Conservation (phyloP, 2,797 vertebrate genomes). For the Phaenicophaeus curvirostris region DNA sequence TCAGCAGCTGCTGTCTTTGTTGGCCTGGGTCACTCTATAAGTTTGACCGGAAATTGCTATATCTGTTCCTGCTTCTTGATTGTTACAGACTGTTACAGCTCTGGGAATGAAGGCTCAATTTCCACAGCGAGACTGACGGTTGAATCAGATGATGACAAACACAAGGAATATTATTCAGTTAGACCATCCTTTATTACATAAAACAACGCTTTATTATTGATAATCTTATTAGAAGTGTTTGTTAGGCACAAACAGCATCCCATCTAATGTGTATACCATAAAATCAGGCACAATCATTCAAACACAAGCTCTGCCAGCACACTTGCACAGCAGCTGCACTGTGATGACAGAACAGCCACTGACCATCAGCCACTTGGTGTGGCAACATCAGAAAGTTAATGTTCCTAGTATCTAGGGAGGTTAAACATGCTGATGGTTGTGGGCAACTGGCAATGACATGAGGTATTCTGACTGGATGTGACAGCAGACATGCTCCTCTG, state of each 20-base stretch:
- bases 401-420: neutral
- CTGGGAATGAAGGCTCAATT: neutral
- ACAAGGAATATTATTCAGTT: slow-evolving; percentile 7
- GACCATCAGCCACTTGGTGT: accelerated
- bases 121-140: neutral
- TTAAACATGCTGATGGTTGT: neutral
- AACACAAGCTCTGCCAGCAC: neutral
- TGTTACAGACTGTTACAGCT: neutral
- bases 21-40: neutral
- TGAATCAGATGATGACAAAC: neutral
- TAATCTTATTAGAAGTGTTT: neutral
- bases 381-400: neutral
- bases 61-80: neutral
- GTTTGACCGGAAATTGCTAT: neutral
- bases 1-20: neutral
- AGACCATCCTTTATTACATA: neutral
- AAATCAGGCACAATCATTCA: neutral
- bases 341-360: neutral
- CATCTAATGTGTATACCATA: neutral
- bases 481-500: neutral
- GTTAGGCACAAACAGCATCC: neutral
- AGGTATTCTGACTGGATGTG: neutral
- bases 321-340: neutral
- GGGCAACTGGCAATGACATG: neutral
- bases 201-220: neutral